phyloP scores from a whole-genome alignment of 2,888 invertebrate genomes.

The Nephrotoma appendiculata region DNA sequence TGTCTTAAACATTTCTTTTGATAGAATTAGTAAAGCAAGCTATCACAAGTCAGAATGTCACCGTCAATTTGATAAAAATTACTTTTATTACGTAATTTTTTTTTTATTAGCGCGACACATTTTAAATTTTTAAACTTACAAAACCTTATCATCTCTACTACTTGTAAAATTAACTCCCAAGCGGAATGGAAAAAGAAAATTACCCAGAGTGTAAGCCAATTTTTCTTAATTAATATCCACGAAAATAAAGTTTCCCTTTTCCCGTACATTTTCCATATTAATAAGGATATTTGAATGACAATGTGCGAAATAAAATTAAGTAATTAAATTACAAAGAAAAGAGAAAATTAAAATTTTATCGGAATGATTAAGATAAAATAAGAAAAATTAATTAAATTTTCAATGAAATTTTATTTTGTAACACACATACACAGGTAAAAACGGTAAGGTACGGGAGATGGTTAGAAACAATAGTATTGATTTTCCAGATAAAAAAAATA shows the following conservation, averaged over 20 bases:
- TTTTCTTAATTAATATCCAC: not conserved
- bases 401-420: not conserved
- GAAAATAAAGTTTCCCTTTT: not conserved
- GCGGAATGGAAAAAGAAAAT: not conserved
- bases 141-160: not conserved
- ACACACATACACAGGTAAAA: not conserved
- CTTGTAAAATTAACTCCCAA: not conserved
- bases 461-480: not conserved
- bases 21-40: not conserved
- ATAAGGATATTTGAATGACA: not conserved
- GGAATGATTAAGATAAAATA: not conserved
- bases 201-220: not conserved
- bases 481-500: not conserved
- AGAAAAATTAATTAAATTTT: not conserved
- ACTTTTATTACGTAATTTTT: not conserved
- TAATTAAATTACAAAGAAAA: not conserved
- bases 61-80: not conserved
- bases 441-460: not conserved
- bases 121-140: not conserved
- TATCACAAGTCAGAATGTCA: not conserved
- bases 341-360: not conserved
- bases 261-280: not conserved
- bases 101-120: not conserved
- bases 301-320: not conserved
- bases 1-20: too few relatives aligned